Evolutionary conservation across 1,140 invertebrate genomes (phyloP).

Genomic region (Sycophaga agraensis): DNA sequence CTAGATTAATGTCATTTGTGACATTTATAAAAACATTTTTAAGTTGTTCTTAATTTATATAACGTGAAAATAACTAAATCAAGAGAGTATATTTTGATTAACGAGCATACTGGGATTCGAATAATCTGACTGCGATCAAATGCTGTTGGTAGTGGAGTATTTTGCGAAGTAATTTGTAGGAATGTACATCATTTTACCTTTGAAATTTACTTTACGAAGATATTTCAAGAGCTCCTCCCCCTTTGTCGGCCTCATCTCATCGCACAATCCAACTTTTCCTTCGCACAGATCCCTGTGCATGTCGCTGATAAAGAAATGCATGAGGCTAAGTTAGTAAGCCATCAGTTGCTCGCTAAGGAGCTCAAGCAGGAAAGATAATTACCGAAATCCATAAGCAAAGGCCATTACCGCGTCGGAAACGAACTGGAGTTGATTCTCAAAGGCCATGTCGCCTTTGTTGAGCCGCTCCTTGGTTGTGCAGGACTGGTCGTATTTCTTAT

Average conservation of each 20-base stretch:
- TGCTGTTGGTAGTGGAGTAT: too few relatives aligned
- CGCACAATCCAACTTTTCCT: slow-evolving; percentile 74
- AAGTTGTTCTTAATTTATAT: too few relatives aligned
- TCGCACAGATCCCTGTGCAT: slow-evolving; percentile 83
- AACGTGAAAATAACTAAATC: too few relatives aligned
- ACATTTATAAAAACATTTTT: too few relatives aligned
- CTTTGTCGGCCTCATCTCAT: slow-evolving; percentile 84
- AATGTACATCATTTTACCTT: slow-evolving; percentile 61
- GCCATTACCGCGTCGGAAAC: slow-evolving; percentile 91
- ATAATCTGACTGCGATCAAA: too few relatives aligned
- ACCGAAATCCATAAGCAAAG: slow-evolving; percentile 86
- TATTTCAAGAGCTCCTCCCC: slow-evolving; percentile 81
- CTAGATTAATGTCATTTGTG: too few relatives aligned
- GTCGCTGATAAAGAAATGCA: slow-evolving; percentile 59
- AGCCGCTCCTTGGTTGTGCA: slow-evolving; percentile 76
- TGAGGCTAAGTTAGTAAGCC: too few relatives aligned
- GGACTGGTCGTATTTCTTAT: slow-evolving; percentile 66
- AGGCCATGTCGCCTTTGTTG: slow-evolving; percentile 73
- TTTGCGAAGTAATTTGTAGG: too few relatives aligned
- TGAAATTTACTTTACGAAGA: slow-evolving; percentile 80
- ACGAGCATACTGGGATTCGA: too few relatives aligned
- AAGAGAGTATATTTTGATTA: too few relatives aligned
- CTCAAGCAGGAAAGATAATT: slow-evolving; percentile 34
- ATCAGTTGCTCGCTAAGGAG: too few relatives aligned
- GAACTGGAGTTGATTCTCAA: slow-evolving; percentile 89